Base-by-base conservation (phyloP, 2,888 invertebrate species). In the Drosophila quinaria region DNA sequence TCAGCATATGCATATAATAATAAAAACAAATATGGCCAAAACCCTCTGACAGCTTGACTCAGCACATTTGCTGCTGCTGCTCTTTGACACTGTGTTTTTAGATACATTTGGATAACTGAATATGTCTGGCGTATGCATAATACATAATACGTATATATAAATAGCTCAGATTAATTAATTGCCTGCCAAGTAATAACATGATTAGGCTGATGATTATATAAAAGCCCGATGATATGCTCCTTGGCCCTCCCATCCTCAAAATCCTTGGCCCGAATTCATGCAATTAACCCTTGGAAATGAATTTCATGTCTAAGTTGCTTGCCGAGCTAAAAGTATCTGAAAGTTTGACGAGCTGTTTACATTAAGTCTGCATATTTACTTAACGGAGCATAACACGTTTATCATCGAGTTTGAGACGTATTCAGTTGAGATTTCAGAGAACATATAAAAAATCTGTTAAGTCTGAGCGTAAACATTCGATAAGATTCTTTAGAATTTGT, bases 1-100 rank as follows among this genome's bases (percentile, higher is more conserved):
- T 85, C 88, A 84, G 88, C 84, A 84, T 84, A 84, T 84, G 84
- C 88, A 87, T 84, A 84, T 84, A 84, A 84, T 84, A 84, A 84
- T 84, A 84, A 85, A 87, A 87, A 75, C 86, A 84, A 84, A 84
- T 87, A 84, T 84, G 88, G 63, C 84, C 69, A 82, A 78, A 82
- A 76, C 71, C 71, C 82, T 71, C 75, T 72, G 75, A 80, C 81
- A 80, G 81, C 81, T 81, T 81, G 75, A 67, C 86, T 84, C 88
- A 84, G 84, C 84, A 87, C 74, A 81, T 79, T 87, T 68, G 39
- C 22, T 61, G 15, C 22, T 61, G 15, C 17, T n/a, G 19, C 61
- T 70, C 68, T 67, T 39, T 67, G 58, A 29, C 41, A 35, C 35
- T 46, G 46, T 61, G 59, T 33, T 13, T 70, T 58, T 41, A 67